Conservation (phyloP, 2,888 invertebrate species). For the Chloromyia formosa region DNA sequence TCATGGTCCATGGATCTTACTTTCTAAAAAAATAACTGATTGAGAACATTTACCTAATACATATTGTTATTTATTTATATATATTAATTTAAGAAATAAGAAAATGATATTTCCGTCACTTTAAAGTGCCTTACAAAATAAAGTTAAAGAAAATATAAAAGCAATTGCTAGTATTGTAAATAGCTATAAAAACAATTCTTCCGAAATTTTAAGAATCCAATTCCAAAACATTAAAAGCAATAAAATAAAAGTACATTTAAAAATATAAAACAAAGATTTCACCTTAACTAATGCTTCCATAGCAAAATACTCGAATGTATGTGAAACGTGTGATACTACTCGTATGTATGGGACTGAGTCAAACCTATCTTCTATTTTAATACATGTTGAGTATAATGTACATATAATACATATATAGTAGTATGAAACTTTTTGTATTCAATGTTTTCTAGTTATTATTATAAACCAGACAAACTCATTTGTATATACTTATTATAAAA, state of each 20-base stretch:
- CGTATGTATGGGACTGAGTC: background rate
- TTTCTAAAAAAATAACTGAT: too few species aligned
- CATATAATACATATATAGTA: background rate
- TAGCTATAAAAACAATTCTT: conserved; percentile 1
- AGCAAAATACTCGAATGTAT: background rate
- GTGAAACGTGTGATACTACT: conserved; percentile 19
- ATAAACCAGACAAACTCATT: background rate
- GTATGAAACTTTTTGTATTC: background rate
- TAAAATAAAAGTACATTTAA: conserved; percentile 12
- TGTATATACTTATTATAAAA: too few species aligned
- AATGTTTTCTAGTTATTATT: background rate
- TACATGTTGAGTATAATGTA: background rate
- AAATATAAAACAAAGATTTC: conserved; percentile 7
- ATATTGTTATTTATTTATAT: too few species aligned
- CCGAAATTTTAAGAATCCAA: background rate
- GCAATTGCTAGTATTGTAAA: conserved; percentile 28
- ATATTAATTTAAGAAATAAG: too few species aligned
- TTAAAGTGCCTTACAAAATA: conserved; percentile 42
- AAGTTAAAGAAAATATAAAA: background rate
- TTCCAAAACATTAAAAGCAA: conserved; percentile 35
- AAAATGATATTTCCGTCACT: conserved; percentile 31
- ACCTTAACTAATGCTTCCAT: conserved; percentile 33
- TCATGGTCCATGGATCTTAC: too few species aligned
- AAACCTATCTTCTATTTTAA: conserved; percentile 14
- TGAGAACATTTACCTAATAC: too few species aligned